phyloP scores from a whole-genome alignment of 30 jellyfish, hydroid and myxozoan genomes.

The Hydra vulgaris region DNA sequence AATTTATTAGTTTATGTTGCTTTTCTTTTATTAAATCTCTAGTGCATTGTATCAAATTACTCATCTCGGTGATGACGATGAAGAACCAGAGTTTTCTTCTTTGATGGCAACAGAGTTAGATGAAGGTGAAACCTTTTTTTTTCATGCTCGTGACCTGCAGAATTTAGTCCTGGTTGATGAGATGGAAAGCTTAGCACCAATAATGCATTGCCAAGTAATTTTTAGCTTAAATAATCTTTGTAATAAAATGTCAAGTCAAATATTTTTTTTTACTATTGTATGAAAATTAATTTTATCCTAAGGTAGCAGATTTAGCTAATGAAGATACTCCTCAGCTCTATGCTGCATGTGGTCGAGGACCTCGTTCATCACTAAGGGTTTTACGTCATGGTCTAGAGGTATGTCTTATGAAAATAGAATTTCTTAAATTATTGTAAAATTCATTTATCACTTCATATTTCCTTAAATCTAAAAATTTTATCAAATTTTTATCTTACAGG shows the following conservation, averaged over 20 bases:
- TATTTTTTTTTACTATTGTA: no score
- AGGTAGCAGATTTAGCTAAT: constrained; percentile 92
- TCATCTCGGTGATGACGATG: constrained; percentile 98
- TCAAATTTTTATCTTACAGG: constrained; percentile 39
- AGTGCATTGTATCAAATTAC: constrained; percentile 94
- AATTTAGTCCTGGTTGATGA: constrained; percentile 79
- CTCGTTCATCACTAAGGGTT: constrained; percentile 78
- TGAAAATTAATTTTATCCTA: no score
- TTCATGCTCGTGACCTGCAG: constrained; percentile 78
- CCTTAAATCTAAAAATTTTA: no score
- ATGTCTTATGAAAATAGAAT: no score
- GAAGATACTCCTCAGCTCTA: constrained; percentile 96
- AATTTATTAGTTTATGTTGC: background rate
- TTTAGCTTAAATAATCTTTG: background rate
- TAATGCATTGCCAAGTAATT: constrained; percentile 94
- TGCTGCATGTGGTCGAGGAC: constrained; percentile 97
- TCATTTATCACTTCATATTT: no score
- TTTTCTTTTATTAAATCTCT: background rate
- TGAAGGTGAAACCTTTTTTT: constrained; percentile 85
- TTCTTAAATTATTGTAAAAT: no score
- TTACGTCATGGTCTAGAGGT: constrained; percentile 98
- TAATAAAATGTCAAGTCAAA: background rate
- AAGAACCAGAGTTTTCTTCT: constrained; percentile 92
- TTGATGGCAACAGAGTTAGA: constrained; percentile 79
- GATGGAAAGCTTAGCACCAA: constrained; percentile 94